Conservation (phyloP, 2,888 invertebrate species). For the Caenorhabditis wallacei region DNA sequence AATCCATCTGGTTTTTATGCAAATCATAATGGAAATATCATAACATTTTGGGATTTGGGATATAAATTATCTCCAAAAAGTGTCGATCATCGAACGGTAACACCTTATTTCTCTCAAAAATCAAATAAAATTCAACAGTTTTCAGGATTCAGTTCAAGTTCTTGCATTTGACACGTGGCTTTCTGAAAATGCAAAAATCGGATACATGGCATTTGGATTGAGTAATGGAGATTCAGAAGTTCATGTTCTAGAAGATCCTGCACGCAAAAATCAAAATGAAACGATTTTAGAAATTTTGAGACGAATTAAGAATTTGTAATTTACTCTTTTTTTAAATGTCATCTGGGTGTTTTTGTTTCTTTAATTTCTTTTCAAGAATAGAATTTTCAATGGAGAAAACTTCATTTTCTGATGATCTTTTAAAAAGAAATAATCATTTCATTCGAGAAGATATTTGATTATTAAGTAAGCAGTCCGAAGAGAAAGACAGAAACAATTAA, state of each 20-base stretch:
- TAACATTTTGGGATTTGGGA: conserved; percentile 56
- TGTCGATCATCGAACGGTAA: conserved; percentile 38
- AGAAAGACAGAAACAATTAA: neutral
- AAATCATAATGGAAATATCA: conserved; percentile 37
- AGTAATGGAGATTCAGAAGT: conserved; percentile 58
- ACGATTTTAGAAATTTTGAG: conserved; percentile 39
- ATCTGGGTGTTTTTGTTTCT: too few relatives aligned
- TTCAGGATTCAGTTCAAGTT: conserved; percentile 39
- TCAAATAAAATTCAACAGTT: neutral
- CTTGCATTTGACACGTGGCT: conserved; percentile 48
- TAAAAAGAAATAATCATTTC: too few relatives aligned
- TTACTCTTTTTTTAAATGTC: neutral
- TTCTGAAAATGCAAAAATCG: conserved; percentile 35
- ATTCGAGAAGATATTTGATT: neutral
- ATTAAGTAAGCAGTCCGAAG: neutral
- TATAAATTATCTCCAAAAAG: conserved; percentile 24
- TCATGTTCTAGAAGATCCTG: conserved; percentile 57
- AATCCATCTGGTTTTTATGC: conserved; percentile 56
- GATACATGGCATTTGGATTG: conserved; percentile 44
- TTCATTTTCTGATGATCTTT: conserved; percentile 1
- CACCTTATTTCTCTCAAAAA: neutral
- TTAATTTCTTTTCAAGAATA: neutral
- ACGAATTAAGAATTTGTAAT: conserved; percentile 44
- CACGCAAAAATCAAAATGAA: conserved; percentile 51
- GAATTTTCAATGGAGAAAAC: too few relatives aligned